Conservation (phyloP, 2,113 vertebrate species). For the Brachirus orientalis region DNA sequence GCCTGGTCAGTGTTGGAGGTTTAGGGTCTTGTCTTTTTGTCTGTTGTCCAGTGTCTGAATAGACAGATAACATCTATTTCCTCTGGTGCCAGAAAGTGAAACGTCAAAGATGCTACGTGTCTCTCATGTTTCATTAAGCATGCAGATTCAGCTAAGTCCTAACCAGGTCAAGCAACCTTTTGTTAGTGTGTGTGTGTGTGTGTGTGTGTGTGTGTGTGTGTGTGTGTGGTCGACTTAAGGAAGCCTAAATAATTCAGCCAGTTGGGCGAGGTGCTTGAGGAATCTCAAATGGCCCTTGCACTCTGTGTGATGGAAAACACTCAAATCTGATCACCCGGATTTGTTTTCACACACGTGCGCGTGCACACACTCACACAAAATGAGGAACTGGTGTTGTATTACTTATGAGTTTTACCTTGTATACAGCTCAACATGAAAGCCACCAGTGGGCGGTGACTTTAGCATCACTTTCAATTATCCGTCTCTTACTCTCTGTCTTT, state of each 20-base stretch:
- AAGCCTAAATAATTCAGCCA: slow-evolving; percentile 76
- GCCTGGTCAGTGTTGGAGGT: slow-evolving; percentile 8
- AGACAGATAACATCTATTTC: slow-evolving; percentile 41
- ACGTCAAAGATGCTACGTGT: slow-evolving; percentile 67
- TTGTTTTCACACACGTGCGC: slow-evolving; percentile 66
- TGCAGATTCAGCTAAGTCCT: slow-evolving; percentile 62
- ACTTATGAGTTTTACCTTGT: slow-evolving; percentile 56
- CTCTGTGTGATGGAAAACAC: slow-evolving; percentile 73
- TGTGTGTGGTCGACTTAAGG: slow-evolving; percentile 64
- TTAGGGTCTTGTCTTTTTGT: slow-evolving; percentile 55
- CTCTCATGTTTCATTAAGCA: slow-evolving; percentile 72
- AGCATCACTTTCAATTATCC: slow-evolving; percentile 23
- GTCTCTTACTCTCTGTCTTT: slow-evolving; percentile 19
- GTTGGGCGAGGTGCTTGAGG: slow-evolving; percentile 57
- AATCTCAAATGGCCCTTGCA: slow-evolving; percentile 77
- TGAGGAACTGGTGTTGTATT: slow-evolving; percentile 62
- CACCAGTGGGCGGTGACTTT: slow-evolving; percentile 4
- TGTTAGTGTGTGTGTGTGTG: slow-evolving; percentile 41
- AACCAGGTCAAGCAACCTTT: slow-evolving; percentile 67
- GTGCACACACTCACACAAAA: slow-evolving; percentile 13
- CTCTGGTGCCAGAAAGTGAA: slow-evolving; percentile 70
- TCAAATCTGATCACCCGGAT: slow-evolving; percentile 79
- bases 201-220: slow-evolving; percentile 20
- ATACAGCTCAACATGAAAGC: slow-evolving; percentile 18
- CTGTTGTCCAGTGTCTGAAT: slow-evolving; percentile 26